Percentiles rank a stretch among this genome's conserved stretches.
These are phyloP conservation scores for Buathra laborator DNA, from an alignment of 2,888 invertebrate species.

Conservation along the genomic window DNA sequence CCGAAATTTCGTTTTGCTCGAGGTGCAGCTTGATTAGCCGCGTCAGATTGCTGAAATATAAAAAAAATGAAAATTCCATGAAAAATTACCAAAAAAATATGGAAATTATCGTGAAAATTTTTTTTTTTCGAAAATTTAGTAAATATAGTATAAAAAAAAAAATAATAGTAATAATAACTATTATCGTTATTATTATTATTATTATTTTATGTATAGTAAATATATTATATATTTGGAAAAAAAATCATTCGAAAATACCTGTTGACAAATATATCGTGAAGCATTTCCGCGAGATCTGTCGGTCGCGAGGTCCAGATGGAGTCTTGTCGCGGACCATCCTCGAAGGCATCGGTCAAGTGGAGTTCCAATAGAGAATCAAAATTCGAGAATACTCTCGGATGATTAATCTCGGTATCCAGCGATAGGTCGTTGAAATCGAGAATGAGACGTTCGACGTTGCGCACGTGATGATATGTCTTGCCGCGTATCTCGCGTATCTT, in stretches of 20 bases:
- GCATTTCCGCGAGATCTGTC: constrained; percentile 87
- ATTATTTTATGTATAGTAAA: neutral
- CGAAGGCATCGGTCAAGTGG: constrained; percentile 91
- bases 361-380: constrained; percentile 89
- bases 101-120: too few species aligned
- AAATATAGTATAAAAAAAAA: too few species aligned
- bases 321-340: constrained; percentile 87
- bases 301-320: constrained; percentile 51
- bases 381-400: constrained; percentile 90
- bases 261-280: constrained; percentile 91
- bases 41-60: constrained; percentile 86
- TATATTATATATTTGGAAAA: too few species aligned
- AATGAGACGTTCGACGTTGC: constrained; percentile 89
- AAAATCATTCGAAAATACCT: constrained; percentile 77
- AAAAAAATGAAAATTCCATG: neutral
- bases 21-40: constrained; percentile 90
- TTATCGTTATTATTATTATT: neutral
- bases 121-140: too few species aligned
- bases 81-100: too few species aligned
- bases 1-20: constrained; percentile 91
- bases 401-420: constrained; percentile 88
- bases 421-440: constrained; percentile 91
- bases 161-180: neutral
- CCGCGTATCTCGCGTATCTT: constrained; percentile 90
- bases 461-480: constrained; percentile 91